Conservation (phyloP, 2,797 vertebrate species). For the Poeciliopsis infans region DNA sequence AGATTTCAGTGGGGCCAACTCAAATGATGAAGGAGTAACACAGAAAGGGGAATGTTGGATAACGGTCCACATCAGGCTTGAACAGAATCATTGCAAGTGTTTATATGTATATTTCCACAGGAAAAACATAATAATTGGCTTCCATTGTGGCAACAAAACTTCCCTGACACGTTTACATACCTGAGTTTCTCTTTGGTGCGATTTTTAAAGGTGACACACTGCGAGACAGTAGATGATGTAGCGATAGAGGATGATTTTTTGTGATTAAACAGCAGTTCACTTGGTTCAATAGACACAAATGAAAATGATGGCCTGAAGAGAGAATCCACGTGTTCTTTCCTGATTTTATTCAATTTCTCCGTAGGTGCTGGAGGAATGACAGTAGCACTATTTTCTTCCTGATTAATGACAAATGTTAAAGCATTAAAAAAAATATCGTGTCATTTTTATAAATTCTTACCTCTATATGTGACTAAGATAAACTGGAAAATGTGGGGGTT, state of each 20-base stretch:
- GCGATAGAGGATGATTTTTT: conserved; percentile 54
- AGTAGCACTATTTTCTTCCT: conserved; percentile 43
- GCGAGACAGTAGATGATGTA: conserved; percentile 45
- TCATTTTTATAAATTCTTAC: not conserved
- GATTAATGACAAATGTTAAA: conserved; percentile 28
- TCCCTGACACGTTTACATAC: conserved; percentile 32
- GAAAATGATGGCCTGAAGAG: conserved; percentile 44
- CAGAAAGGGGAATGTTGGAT: conserved; percentile 80
- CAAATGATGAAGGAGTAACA: conserved; percentile 80
- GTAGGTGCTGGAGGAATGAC: conserved; percentile 55
- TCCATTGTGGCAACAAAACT: not conserved
- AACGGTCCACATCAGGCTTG: conserved; percentile 85
- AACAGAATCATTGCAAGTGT: conserved; percentile 13
- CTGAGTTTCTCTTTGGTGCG: conserved; percentile 86
- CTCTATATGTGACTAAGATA: not conserved
- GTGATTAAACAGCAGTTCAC: conserved; percentile 85
- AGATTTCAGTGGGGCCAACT: conserved; percentile 87
- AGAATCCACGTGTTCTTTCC: conserved; percentile 28
- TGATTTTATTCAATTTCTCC: conserved; percentile 80
- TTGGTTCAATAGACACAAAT: conserved; percentile 82
- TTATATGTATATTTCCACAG: not conserved
- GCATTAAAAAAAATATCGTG: not conserved
- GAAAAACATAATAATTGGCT: not conserved
- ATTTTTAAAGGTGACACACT: conserved; percentile 85
- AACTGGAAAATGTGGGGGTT: not conserved